phyloP scores from a whole-genome alignment of 2,888 invertebrate species.

The Ganaspis brasiliensis region DNA sequence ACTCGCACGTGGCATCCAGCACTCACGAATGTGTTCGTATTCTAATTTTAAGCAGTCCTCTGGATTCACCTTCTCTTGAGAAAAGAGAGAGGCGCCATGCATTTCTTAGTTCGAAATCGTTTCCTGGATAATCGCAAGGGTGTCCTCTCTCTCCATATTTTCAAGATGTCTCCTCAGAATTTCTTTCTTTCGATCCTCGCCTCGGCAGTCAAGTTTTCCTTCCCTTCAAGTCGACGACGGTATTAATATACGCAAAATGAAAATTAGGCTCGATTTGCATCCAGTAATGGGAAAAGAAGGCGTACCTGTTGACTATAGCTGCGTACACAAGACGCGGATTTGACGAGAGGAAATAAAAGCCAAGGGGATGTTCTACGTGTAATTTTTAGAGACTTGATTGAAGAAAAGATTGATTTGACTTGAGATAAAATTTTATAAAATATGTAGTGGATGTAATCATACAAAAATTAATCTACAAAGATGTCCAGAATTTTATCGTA shows the following conservation, averaged over 20 bases:
- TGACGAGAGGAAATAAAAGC: constrained; percentile 48
- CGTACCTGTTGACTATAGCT: constrained; percentile 43
- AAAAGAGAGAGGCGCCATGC: constrained; percentile 59
- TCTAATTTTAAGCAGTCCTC: constrained; percentile 77
- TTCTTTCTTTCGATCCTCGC: constrained; percentile 55
- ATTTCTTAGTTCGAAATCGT: constrained; percentile 76
- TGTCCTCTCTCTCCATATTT: constrained; percentile 39
- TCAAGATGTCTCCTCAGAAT: constrained; percentile 45
- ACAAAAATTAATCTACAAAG: no score
- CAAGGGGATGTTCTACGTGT: constrained; percentile 46
- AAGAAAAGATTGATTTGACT: neutral
- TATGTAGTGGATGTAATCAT: no score
- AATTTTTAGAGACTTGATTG: constrained; percentile 46
- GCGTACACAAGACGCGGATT: constrained; percentile 53
- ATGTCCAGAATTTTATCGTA: no score
- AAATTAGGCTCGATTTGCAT: constrained; percentile 84
- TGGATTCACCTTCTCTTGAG: constrained; percentile 61
- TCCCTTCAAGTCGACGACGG: constrained; percentile 78
- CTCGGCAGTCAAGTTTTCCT: constrained; percentile 45
- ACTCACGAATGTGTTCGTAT: constrained; percentile 73
- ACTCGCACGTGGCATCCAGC: constrained; percentile 70
- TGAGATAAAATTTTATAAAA: neutral
- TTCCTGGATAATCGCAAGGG: constrained; percentile 76
- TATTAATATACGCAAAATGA: constrained; percentile 85
- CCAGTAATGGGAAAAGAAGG: constrained; percentile 83